These are phyloP conservation scores for Caenorhabditis remanei DNA, from an alignment of 1,140 invertebrate species.

Conservation along the genomic window DNA sequence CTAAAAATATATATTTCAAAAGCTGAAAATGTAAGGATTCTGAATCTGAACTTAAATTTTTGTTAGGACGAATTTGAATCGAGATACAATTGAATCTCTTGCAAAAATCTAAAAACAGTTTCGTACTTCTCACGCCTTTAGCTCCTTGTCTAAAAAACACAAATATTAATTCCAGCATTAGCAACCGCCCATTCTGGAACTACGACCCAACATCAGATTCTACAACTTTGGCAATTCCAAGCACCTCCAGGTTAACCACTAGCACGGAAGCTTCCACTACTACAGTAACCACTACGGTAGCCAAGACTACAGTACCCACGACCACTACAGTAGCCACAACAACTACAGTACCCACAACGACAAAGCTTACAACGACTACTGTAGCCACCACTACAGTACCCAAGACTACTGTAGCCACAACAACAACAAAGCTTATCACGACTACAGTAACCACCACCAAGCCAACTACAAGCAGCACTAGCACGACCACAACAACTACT, in stretches of 20 bases:
- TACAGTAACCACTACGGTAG: neutral
- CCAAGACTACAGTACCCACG: neutral
- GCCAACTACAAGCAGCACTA: neutral
- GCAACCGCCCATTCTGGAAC: slow-evolving; percentile 33
- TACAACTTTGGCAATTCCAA: neutral
- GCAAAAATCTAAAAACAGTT: neutral
- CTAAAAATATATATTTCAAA: too few species aligned
- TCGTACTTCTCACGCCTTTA: too few species aligned
- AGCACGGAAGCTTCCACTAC: neutral
- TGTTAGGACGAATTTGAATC: too few species aligned
- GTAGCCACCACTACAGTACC: neutral
- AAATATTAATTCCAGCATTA: slow-evolving; percentile 5
- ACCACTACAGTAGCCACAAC: slow-evolving; percentile 5
- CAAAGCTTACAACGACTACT: slow-evolving; percentile 12
- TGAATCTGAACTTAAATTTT: too few species aligned
- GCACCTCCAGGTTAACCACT: neutral
- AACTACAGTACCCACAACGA: neutral
- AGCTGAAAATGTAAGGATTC: too few species aligned
- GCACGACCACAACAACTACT: neutral
- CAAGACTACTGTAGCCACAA: neutral
- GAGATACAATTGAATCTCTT: too few species aligned
- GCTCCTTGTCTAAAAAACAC: neutral
- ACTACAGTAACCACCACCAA: neutral
- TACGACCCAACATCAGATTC: neutral
- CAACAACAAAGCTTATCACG: neutral